Evolutionary conservation across 2,888 invertebrate genomes (phyloP), one percentile per base, ranked within the genome.

Genomic region (Argyresthia albistria): DNA sequence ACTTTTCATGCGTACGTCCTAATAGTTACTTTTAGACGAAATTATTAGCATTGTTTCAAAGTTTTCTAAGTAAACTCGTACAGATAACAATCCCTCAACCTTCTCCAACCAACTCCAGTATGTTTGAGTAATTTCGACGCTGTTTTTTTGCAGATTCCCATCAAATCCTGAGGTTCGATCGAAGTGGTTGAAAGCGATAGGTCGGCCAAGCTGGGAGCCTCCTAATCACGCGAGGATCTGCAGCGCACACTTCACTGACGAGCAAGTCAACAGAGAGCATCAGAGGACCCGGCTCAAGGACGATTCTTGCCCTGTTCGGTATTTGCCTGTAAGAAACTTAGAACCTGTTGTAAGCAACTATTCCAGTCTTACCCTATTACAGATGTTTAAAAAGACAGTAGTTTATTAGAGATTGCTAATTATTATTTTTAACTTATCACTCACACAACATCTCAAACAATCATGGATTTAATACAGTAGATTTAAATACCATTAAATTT

Each of bases 121-220:
- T 12, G 8, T 14, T 10, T 12, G 43, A 43, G 25, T 25, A 25
- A n/a, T 43, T 43, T 11, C 4, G 11, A 7, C n/a, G 9, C 9
- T 48, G n/a, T 43, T 35, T 11, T 14, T 7, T 45, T 36, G 8
- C 46, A 52, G 52, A 37, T 52, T 52, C 37, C 52, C 52, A 8
- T 37, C 52, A 15, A 52, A 52, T 25, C 39, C 43, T 11, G 62
- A 61, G n/a, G 42, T 59, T 1, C 64, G 59, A 54, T 35, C 47
- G 4, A 68, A 66, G 55, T 70, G 69, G 70, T 45, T 70, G n/a
- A 59, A 53, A 51, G 68, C 69, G 4, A 70, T 70, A 39, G 69
- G 70, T 0, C 60, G 70, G 8, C 65, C 68, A 0, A 59, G 58
- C 43, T 70, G 70, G 70, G 51, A 53, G 0, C 69, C 70, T 8